phyloP scores from a whole-genome alignment of 2,113 vertebrate genomes.

The Dendrocopos noguchii region DNA sequence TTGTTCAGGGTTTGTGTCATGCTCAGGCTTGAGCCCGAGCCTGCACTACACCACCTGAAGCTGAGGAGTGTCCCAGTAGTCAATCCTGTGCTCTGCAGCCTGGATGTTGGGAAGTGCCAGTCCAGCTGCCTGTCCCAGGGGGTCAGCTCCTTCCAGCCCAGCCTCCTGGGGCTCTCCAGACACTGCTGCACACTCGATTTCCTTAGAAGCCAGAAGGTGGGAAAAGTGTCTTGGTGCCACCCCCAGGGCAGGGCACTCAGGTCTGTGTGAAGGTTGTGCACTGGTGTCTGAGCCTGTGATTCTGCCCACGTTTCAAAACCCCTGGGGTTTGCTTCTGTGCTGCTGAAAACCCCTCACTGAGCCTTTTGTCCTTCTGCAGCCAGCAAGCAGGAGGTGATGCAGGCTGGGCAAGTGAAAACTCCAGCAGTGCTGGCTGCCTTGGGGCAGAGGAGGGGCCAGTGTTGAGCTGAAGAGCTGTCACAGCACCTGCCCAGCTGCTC shows the following conservation, averaged over 20 bases:
- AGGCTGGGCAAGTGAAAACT: background rate
- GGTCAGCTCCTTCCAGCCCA: background rate
- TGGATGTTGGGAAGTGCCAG: constrained; percentile 77
- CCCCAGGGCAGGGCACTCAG: background rate
- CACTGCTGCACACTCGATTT: constrained; percentile 78
- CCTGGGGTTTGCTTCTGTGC: background rate
- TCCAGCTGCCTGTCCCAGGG: constrained; percentile 66
- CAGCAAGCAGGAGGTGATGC: background rate
- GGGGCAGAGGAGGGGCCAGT: background rate
- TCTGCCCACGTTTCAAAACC: background rate
- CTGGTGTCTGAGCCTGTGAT: background rate
- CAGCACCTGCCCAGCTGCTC: background rate
- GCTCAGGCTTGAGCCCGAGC: background rate
- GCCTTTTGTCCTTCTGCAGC: background rate
- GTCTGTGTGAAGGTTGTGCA: background rate
- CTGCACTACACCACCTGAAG: background rate
- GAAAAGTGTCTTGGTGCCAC: background rate
- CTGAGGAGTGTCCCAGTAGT: background rate
- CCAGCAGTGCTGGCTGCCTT: background rate
- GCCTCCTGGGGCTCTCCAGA: constrained; percentile 69
- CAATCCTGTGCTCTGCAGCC: background rate
- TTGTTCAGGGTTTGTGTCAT: background rate
- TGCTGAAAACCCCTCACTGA: background rate
- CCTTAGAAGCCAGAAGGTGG: constrained; percentile 80
- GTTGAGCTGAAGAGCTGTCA: background rate